Base-by-base conservation (phyloP, 2,797 vertebrate species). In the Limosa lapponica region DNA sequence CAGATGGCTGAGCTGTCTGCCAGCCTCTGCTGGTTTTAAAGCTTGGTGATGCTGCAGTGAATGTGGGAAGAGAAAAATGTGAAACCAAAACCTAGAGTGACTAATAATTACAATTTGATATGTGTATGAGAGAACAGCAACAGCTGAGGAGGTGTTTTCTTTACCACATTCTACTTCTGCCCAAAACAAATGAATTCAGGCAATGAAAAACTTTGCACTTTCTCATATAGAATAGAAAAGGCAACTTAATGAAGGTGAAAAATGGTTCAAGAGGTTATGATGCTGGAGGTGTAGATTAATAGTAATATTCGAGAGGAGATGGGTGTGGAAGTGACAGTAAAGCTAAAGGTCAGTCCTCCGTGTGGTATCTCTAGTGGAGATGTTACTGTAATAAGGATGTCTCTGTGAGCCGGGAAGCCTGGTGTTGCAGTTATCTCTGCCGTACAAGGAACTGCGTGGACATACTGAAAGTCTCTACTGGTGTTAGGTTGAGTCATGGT, bases 331-430 rank as follows among this genome's bases (percentile, higher is more conserved):
- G 46, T 78, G 85, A 64, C 0, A 51, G 51, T 66, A 39, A 80
- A 77, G 49, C 86, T 94, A 86, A 95, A 95, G 96, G 90, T 97
- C 95, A 95, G 16, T 72, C 44, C 90, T 94, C 55, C 73, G 90
- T 19, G 18, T 69, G 55, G 79, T 64, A 36, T 82, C 73, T 93
- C 17, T 79, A 48, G 32, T 80, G 87, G 88, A 96, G 91, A 90
- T 16, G 34, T 95, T 96, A 79, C 97, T 98, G 95, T 97, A 97
- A 95, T 94, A 96, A 97, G 96, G 95, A 62, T 81, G 67, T 82
- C 15, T 16, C 64, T 90, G 59, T 37, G 74, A 95, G 94, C 91
- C 52, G 83, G 88, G 80, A 94, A 89, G 89, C 87, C 64, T 95
- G 82, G 65, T 81, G 74, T 65, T 73, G 48, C 74, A 89, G 71